phyloP scores from a whole-genome alignment of 2,888 invertebrate genomes.

The Tetramorium bicarinatum region DNA sequence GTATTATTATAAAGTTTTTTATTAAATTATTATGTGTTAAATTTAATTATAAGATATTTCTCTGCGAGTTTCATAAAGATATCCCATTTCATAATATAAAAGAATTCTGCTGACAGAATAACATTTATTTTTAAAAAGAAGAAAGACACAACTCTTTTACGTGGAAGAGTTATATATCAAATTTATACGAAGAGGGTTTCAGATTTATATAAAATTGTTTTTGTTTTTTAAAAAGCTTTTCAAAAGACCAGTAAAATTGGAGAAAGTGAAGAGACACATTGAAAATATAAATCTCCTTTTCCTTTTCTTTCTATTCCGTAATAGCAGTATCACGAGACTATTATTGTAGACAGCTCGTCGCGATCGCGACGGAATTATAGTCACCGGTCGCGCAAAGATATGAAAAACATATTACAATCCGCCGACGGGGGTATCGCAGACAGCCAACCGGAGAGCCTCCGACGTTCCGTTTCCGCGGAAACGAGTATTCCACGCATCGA shows the following conservation, averaged over 20 bases:
- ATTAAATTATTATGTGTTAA: slow-evolving; percentile 1
- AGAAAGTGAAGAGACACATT: background rate
- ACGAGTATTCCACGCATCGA: slow-evolving; percentile 45
- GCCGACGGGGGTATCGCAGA: slow-evolving; percentile 20
- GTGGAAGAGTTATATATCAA: slow-evolving; percentile 17
- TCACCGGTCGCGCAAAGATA: slow-evolving; percentile 40
- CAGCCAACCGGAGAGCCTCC: slow-evolving; percentile 34
- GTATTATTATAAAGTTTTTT: background rate
- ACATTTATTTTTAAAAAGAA: slow-evolving; percentile 22
- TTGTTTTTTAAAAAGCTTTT: background rate
- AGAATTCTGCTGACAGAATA: background rate
- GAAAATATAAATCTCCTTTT: background rate
- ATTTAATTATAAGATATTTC: slow-evolving; percentile 17
- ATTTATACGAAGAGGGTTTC: background rate
- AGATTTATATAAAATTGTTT: slow-evolving; percentile 8
- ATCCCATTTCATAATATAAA: slow-evolving; percentile 16
- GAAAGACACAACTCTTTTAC: background rate
- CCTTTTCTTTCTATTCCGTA: background rate
- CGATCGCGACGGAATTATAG: slow-evolving; percentile 57
- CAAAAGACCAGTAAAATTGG: slow-evolving; percentile 20
- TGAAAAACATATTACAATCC: slow-evolving; percentile 60
- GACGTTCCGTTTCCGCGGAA: slow-evolving; percentile 43
- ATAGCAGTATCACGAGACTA: slow-evolving; percentile 4
- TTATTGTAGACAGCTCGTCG: slow-evolving; percentile 50
- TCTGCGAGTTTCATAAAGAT: background rate